phyloP scores from a whole-genome alignment of 2,888 invertebrate genomes.

The Strigamia crassipes region DNA sequence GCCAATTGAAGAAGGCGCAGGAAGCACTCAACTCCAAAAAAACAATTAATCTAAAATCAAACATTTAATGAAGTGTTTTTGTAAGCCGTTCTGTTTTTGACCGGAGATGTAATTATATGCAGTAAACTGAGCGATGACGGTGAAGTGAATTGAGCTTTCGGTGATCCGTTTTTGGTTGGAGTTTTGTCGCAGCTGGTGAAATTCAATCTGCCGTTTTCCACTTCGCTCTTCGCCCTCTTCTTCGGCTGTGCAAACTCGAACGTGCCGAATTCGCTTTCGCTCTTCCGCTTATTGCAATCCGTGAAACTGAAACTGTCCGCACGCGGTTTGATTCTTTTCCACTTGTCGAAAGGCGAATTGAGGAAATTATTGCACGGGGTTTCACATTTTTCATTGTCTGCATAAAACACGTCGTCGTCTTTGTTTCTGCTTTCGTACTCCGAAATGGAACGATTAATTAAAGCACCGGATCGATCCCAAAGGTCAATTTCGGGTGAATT shows the following conservation, averaged over 20 bases:
- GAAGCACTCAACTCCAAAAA: neutral
- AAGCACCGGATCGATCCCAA: neutral
- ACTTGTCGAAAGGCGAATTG: neutral
- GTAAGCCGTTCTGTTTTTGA: neutral
- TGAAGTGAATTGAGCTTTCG: neutral
- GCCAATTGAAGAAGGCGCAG: conserved; percentile 2
- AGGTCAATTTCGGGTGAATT: neutral
- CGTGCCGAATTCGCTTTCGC: neutral
- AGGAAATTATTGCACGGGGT: neutral
- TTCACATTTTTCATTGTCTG: neutral
- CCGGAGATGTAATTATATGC: neutral
- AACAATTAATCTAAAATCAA: neutral
- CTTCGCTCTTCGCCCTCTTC: neutral
- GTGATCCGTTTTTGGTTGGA: neutral
- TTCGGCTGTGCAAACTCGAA: neutral
- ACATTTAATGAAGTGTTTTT: neutral
- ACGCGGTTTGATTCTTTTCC: neutral
- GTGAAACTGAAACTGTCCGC: neutral
- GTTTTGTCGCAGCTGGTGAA: neutral
- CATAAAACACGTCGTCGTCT: neutral
- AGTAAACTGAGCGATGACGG: neutral
- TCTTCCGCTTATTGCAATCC: neutral
- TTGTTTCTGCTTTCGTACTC: neutral
- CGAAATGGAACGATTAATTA: too few relatives aligned
- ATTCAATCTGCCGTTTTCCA: neutral